Conservation (phyloP, 2,113 vertebrate genomes). For the Arizona elegans region DNA sequence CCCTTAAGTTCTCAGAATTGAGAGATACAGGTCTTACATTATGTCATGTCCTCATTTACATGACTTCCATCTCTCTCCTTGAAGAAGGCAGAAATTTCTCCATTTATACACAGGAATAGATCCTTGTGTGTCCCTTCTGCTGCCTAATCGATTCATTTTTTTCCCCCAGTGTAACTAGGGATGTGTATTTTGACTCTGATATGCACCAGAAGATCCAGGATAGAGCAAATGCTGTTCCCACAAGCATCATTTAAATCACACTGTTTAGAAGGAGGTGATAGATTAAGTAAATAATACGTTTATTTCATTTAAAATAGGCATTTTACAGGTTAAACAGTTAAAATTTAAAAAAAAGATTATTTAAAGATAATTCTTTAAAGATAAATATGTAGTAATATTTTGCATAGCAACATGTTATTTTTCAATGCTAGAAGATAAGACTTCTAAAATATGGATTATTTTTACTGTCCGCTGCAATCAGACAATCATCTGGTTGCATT, state of each 20-base stretch:
- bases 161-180: not conserved
- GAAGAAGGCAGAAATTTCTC: not conserved
- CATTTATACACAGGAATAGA: not conserved
- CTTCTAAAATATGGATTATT: not conserved
- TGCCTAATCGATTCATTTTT: not conserved
- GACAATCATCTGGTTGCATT: not conserved
- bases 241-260: not conserved
- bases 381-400: not conserved
- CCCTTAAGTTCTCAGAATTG: not conserved
- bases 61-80: not conserved
- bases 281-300: not conserved
- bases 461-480: not conserved
- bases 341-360: not conserved
- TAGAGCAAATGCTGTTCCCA: not conserved
- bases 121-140: not conserved
- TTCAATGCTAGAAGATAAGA: not conserved
- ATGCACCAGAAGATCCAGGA: not conserved
- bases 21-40: not conserved
- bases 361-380: not conserved
- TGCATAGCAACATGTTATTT: not conserved
- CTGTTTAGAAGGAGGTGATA: not conserved
- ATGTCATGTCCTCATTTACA: not conserved
- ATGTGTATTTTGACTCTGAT: not conserved
- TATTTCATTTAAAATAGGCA: not conserved
- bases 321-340: not conserved